Conservation (phyloP, 1,140 invertebrate species). For the Linepithema humile region DNA sequence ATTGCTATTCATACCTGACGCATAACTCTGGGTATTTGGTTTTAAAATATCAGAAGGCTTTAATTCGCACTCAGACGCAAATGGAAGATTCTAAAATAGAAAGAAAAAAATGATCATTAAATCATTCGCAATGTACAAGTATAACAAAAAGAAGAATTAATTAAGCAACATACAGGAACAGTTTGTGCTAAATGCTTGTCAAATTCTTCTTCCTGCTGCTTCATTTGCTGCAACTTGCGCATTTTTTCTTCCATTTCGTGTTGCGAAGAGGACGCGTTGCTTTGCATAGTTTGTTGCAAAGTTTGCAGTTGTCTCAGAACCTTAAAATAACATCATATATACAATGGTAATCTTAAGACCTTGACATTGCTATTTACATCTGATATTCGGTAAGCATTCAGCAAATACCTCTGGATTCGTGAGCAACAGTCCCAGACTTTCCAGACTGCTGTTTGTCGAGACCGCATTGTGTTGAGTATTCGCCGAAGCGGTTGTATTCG, state of each 20-base stretch:
- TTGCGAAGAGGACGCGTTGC: conserved; percentile 80
- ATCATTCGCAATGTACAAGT: not conserved
- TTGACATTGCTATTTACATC: conserved; percentile 15
- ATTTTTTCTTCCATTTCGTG: conserved; percentile 89
- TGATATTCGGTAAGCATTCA: not conserved
- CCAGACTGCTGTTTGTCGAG: conserved; percentile 76
- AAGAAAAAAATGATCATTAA: not conserved
- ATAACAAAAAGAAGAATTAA: not conserved
- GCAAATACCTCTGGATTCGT: conserved; percentile 81
- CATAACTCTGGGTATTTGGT: conserved; percentile 78
- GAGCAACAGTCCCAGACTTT: conserved; percentile 81
- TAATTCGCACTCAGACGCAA: conserved; percentile 88
- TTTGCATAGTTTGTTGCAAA: conserved; percentile 85
- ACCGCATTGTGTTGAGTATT: conserved; percentile 76
- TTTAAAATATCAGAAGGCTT: conserved; percentile 85
- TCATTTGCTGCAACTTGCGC: conserved; percentile 89
- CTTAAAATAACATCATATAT: conserved; percentile 74
- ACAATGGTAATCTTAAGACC: not conserved
- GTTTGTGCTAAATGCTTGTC: conserved; percentile 91
- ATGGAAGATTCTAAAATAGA: conserved; percentile 86
- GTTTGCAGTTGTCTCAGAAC: conserved; percentile 89
- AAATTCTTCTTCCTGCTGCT: conserved; percentile 91
- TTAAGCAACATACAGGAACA: conserved; percentile 85
- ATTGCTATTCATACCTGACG: conserved; percentile 75
- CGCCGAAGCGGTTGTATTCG: conserved; percentile 70